Conservation (phyloP, 2,797 vertebrate species). For the Pelochelys cantorii region DNA sequence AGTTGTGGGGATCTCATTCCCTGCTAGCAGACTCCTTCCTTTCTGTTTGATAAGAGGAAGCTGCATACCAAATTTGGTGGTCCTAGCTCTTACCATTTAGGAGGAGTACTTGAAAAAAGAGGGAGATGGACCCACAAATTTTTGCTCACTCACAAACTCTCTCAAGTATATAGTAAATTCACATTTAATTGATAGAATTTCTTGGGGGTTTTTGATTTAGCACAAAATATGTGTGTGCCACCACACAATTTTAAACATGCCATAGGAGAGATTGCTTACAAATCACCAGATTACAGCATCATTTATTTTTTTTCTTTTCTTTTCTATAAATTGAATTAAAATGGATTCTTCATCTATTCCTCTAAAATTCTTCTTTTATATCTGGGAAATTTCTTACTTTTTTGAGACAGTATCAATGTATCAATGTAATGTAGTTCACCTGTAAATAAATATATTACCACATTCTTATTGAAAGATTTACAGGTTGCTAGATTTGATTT, state of each 20-base stretch:
- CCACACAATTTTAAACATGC: neutral
- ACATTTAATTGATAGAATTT: neutral
- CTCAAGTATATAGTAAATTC: neutral
- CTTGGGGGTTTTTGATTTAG: accelerated
- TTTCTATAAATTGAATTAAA: neutral
- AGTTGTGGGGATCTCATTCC: no score
- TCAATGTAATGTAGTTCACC: neutral
- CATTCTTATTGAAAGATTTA: neutral
- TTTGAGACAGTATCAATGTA: neutral
- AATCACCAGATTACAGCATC: accelerated
- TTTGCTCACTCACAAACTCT: no score
- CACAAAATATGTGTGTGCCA: neutral
- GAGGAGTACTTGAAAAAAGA: no score
- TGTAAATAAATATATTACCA: neutral
- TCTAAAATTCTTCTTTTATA: neutral
- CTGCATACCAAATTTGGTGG: no score
- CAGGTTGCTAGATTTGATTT: neutral
- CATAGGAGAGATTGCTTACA: neutral
- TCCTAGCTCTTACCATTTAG: no score
- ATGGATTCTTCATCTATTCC: neutral
- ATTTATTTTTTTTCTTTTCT: accelerated
- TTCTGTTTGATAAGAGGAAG: no score
- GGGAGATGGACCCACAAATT: no score
- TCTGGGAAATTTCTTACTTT: neutral
- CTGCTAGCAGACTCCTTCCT: no score